These are phyloP conservation scores for Dendrocincla fuliginosa DNA, from an alignment of 2,797 vertebrate genomes.

Conservation along the genomic window DNA sequence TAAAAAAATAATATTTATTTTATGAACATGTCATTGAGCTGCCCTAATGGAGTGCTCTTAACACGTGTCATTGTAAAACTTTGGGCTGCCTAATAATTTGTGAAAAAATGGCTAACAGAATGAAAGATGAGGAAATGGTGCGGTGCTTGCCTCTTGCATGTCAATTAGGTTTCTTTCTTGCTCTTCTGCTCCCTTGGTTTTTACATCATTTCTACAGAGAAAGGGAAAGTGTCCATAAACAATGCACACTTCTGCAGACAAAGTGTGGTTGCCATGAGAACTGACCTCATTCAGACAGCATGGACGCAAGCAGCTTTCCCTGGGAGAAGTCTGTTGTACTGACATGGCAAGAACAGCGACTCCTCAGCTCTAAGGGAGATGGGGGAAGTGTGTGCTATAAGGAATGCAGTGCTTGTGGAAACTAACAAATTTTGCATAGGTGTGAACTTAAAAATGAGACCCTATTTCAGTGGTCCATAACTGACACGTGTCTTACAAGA, in stretches of 20 bases:
- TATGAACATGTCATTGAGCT: not conserved
- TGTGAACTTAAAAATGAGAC: not conserved
- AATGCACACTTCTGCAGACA: not conserved
- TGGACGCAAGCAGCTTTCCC: not conserved
- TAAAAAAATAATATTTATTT: not conserved
- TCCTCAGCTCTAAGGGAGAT: rapidly evolving
- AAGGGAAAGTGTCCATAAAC: not conserved
- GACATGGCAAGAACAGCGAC: not conserved
- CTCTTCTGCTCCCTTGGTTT: not conserved
- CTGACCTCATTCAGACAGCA: not conserved
- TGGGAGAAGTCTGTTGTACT: not conserved
- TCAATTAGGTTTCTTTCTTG: not conserved
- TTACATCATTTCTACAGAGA: not conserved
- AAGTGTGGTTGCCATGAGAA: conserved; percentile 40
- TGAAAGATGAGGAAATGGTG: not conserved
- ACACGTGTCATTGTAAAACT: not conserved
- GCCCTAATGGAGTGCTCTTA: not conserved
- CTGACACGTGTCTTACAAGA: not conserved
- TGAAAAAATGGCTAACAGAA: not conserved
- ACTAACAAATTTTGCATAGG: not conserved
- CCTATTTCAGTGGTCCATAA: not conserved
- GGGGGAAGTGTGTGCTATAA: not conserved
- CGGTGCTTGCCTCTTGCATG: not conserved
- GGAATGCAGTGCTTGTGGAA: rapidly evolving
- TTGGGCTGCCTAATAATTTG: not conserved